Base-by-base conservation (phyloP, 2,888 invertebrate genomes). In the Tetragonisca angustula region DNA sequence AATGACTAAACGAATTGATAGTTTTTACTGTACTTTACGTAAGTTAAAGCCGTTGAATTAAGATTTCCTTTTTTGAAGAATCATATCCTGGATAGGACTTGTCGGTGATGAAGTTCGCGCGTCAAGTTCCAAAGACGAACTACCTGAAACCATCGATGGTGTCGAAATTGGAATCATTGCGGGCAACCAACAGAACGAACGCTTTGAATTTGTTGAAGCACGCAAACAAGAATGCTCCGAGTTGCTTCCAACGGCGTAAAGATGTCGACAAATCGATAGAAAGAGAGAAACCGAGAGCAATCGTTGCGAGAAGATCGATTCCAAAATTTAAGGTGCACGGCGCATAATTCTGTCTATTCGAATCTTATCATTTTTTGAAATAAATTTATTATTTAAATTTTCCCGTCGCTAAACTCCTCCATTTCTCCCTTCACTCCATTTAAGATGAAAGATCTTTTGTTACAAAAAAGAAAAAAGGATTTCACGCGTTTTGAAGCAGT, bases 111-210 rank as follows among this genome's bases (percentile, higher is more conserved):
- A 82, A 56, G 52, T 74, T 78, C 32, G 56, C 75, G 0, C 68
- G 76, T 9, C 27, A 79, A 36, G 62, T 89, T 17, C 89, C 89
- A 19, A 76, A 64, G 68, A 74, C 89, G 36, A 84, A 76, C n/a
- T 89, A 89, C 69, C n/a, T 62, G 15, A 61, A 73, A 36, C 87
- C 88, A 13, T 65, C 52, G 17, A 84, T 70, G 15, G 82, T 89
- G 24, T 56, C 27, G 19, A 87, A 83, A 75, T 81, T 89, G 27
- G 67, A 76, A 3, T 54, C 52, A 13, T 24, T 86, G n/a, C 81
- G 88, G 0, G 68, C 61, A 6, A 69, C 43, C 0, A 85, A 89
- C 19, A 88, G 79, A 73, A 24, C 68, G 54, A 83, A 83, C 1
- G 88, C 89, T 0, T 64, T 81, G 36, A 70, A 64, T 36, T 79